Percentiles rank a stretch among this genome's conserved stretches.
These are phyloP conservation scores for Mustelus asterias DNA, from an alignment of 2,113 vertebrate species.

Conservation along the genomic window DNA sequence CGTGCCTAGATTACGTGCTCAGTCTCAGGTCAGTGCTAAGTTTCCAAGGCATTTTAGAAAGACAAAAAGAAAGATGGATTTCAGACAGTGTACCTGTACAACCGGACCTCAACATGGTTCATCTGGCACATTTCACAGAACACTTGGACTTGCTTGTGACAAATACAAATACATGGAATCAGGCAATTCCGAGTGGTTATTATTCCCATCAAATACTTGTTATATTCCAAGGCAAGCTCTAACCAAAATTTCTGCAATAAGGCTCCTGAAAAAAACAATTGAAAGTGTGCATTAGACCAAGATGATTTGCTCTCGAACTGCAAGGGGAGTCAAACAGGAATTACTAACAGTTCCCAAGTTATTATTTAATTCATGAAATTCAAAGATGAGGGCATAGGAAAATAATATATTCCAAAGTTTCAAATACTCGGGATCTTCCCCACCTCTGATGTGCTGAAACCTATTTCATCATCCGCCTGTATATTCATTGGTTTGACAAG, in stretches of 20 bases:
- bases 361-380: not conserved
- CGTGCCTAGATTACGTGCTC: not conserved
- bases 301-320: not conserved
- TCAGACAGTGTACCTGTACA: slow-evolving; percentile 45
- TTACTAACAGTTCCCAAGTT: not conserved
- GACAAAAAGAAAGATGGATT: not conserved
- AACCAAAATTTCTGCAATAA: slow-evolving; percentile 50
- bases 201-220: slow-evolving; percentile 47
- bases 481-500: not conserved
- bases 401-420: not conserved
- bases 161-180: slow-evolving; percentile 37
- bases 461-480: no score
- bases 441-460: not conserved
- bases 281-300: not conserved
- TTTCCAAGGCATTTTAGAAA: not conserved
- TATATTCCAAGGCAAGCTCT: slow-evolving; percentile 51
- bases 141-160: slow-evolving; percentile 35
- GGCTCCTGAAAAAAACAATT: slow-evolving; percentile 45
- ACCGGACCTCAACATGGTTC: not conserved
- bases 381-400: not conserved
- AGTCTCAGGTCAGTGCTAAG: not conserved
- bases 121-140: slow-evolving; percentile 45
- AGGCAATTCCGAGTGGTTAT: not conserved
- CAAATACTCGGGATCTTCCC: not conserved
- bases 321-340: not conserved